phyloP scores from a whole-genome alignment of 2,113 vertebrate species.

The Poeciliopsis turrubarensis region DNA sequence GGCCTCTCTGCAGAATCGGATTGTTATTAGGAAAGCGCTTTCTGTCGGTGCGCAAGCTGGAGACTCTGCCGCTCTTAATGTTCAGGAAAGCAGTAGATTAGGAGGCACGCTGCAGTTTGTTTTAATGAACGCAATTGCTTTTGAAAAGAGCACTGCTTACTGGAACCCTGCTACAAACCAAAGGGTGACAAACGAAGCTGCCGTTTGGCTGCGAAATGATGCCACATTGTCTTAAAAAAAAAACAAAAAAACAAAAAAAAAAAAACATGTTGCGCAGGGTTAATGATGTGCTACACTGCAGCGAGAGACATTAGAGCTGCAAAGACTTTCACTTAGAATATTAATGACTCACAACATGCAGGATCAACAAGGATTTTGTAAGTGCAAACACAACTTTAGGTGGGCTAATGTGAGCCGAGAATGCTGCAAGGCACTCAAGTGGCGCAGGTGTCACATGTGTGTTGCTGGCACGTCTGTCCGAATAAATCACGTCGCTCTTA shows the following conservation, averaged over 20 bases:
- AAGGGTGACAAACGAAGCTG: slow-evolving; percentile 28
- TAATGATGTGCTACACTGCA: slow-evolving; percentile 16
- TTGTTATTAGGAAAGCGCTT: background rate
- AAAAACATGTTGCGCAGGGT: slow-evolving; percentile 13
- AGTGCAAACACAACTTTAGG: background rate
- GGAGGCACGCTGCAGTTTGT: background rate
- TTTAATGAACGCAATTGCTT: slow-evolving; percentile 13
- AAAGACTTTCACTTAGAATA: slow-evolving; percentile 6
- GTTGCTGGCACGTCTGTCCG: background rate
- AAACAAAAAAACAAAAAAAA: background rate
- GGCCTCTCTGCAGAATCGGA: background rate
- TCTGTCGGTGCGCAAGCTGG: background rate
- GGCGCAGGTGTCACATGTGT: background rate
- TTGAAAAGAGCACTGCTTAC: background rate
- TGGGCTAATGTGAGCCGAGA: background rate
- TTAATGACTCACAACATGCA: slow-evolving; percentile 9
- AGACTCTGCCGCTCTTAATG: background rate
- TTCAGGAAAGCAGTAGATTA: background rate
- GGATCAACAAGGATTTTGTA: background rate
- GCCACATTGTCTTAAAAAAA: background rate
- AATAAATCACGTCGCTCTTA: slow-evolving; percentile 16
- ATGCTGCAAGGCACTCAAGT: background rate
- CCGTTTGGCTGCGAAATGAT: slow-evolving; percentile 12
- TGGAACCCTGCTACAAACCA: slow-evolving; percentile 1
- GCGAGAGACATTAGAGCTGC: slow-evolving; percentile 14